Percentiles rank a stretch among this genome's conserved stretches.
Conservation (phyloP, 2,113 vertebrate species). For the Poeciliopsis turrubarensis region DNA sequence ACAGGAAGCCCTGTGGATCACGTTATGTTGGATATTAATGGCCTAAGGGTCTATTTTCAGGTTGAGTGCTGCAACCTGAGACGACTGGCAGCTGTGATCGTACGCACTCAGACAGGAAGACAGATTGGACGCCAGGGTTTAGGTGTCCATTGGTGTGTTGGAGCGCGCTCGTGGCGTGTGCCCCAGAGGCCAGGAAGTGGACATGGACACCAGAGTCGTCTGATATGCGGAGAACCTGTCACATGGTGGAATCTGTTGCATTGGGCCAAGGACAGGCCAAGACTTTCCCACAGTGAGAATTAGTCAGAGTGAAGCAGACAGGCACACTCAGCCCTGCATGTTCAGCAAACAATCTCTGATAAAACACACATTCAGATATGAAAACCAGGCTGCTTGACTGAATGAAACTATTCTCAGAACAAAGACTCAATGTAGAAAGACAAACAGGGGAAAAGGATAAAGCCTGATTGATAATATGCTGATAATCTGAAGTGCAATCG, state of each 20-base stretch:
- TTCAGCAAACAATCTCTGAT: constrained; percentile 8
- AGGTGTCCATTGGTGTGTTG: constrained; percentile 55
- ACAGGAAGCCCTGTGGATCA: constrained; percentile 67
- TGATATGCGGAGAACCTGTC: constrained; percentile 72
- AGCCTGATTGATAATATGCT: background rate
- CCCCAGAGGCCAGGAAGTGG: constrained; percentile 63
- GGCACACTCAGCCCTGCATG: constrained; percentile 27
- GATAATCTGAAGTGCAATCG: background rate
- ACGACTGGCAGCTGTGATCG: constrained; percentile 60
- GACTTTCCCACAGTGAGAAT: constrained; percentile 69
- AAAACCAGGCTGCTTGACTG: background rate
- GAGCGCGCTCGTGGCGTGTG: constrained; percentile 28
- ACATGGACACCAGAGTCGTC: constrained; percentile 63
- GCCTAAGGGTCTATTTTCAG: constrained; percentile 72
- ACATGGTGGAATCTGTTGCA: constrained; percentile 58
- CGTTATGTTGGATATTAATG: constrained; percentile 60
- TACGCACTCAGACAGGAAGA: constrained; percentile 56
- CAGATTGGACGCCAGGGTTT: constrained; percentile 46
- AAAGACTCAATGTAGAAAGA: background rate
- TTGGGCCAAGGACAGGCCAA: constrained; percentile 66
- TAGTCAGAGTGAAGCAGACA: constrained; percentile 46
- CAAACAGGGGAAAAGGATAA: background rate
- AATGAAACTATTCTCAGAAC: background rate
- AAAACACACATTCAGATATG: background rate
- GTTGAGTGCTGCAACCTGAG: constrained; percentile 65